Conservation (phyloP, 2,888 invertebrate species). For the Drosophila setosimentum region DNA sequence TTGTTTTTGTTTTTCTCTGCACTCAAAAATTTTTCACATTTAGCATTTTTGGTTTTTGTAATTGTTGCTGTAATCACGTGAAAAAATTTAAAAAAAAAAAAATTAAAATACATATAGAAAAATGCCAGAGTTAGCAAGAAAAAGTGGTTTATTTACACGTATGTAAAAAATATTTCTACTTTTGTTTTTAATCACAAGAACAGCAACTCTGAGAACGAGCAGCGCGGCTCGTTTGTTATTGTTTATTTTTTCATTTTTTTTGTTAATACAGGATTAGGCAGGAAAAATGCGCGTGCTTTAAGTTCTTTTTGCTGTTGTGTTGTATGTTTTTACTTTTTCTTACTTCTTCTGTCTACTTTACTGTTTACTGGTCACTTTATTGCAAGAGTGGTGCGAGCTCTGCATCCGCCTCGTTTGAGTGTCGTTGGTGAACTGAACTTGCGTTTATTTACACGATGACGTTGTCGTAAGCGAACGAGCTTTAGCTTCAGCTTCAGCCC, state of each 20-base stretch:
- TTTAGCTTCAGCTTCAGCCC: constrained; percentile 49
- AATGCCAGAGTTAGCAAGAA: constrained; percentile 25
- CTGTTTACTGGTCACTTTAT: constrained; percentile 46
- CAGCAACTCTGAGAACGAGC: constrained; percentile 3
- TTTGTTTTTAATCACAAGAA: constrained; percentile 10
- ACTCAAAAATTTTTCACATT: constrained; percentile 36
- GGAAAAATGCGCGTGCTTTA: constrained; percentile 30
- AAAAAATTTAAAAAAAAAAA: constrained; percentile 51
- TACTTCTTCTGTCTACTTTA: constrained; percentile 48
- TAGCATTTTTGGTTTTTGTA: constrained; percentile 32
- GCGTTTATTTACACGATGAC: constrained; percentile 64
- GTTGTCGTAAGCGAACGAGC: constrained; percentile 44
- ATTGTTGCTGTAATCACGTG: constrained; percentile 39
- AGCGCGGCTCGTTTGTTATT: constrained; percentile 15
- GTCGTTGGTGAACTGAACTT: constrained; percentile 79
- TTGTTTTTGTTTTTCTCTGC: constrained; percentile 41
- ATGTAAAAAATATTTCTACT: constrained; percentile 19
- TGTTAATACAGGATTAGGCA: constrained; percentile 18
- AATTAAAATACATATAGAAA: constrained; percentile 5
- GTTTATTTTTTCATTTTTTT: constrained; percentile 20
- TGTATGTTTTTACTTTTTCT: constrained; percentile 35
- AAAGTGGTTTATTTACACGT: constrained; percentile 52
- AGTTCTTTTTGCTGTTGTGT: constrained; percentile 13
- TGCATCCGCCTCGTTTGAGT: constrained; percentile 75
- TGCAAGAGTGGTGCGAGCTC: constrained; percentile 48